Conservation (phyloP, 2,797 vertebrate genomes). For the Phataginus tricuspis region DNA sequence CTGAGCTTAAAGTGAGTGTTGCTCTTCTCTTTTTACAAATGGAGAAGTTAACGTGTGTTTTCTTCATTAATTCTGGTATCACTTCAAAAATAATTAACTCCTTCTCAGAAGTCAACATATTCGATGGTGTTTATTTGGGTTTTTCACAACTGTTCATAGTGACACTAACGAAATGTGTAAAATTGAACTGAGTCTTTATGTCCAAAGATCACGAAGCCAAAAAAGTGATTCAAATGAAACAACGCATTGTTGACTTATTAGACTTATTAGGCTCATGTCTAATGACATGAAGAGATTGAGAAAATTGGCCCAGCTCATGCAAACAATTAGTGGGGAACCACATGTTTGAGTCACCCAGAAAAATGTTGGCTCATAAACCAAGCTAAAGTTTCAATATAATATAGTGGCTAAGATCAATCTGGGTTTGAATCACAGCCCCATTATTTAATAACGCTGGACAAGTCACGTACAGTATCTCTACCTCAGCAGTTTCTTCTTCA, state of each 20-base stretch:
- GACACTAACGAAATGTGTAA: not conserved
- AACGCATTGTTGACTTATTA: not conserved
- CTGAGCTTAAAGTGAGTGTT: not conserved
- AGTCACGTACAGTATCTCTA: not conserved
- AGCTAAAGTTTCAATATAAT: not conserved
- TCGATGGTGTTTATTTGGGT: not conserved
- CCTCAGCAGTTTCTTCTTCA: not conserved
- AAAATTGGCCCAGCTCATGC: not conserved
- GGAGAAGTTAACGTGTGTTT: not conserved
- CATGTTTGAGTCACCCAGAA: not conserved
- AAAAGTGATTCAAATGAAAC: constrained; percentile 6
- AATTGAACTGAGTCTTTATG: constrained; percentile 21
- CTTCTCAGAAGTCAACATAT: not conserved
- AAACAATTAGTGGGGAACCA: not conserved
- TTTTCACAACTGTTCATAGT: not conserved
- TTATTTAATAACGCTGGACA: not conserved
- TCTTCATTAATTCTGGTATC: not conserved
- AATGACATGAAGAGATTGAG: not conserved
- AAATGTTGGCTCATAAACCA: not conserved
- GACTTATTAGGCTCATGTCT: not conserved
- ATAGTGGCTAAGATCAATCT: not conserved
- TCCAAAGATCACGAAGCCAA: not conserved
- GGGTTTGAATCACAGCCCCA: not conserved
- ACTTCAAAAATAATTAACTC: not conserved
- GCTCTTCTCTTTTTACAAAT: not conserved